Conservation (phyloP, 2,888 invertebrate genomes). For the Allophyes oxyacanthae region DNA sequence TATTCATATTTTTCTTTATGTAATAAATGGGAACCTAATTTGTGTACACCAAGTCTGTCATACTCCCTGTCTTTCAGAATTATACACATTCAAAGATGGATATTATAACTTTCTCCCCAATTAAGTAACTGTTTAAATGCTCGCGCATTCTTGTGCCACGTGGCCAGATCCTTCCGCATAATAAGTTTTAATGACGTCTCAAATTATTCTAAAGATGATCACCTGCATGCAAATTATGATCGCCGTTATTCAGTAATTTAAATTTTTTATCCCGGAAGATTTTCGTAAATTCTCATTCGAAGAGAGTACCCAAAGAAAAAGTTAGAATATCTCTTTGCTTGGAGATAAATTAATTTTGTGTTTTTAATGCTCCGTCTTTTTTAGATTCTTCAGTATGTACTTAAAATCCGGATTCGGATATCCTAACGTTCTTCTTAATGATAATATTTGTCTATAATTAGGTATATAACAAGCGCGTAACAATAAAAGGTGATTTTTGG, state of each 20-base stretch:
- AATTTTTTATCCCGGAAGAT: conserved; percentile 55
- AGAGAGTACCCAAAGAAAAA: conserved; percentile 62
- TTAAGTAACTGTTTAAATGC: conserved; percentile 17
- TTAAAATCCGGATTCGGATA: conserved; percentile 40
- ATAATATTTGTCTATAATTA: conserved; percentile 16
- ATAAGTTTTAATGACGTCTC: conserved; percentile 73
- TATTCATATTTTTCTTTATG: too few relatives aligned
- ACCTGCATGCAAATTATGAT: conserved; percentile 69
- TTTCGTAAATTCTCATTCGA: conserved; percentile 63
- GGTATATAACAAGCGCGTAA: too few relatives aligned
- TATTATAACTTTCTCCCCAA: conserved; percentile 27
- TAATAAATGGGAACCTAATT: too few relatives aligned
- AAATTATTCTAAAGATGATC: conserved; percentile 65
- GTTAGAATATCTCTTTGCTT: conserved; percentile 69
- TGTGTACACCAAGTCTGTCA: too few relatives aligned
- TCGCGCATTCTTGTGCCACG: conserved; percentile 21
- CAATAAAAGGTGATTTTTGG: too few relatives aligned
- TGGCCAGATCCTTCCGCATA: conserved; percentile 46
- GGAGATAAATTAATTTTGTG: conserved; percentile 71
- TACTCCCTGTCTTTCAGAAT: too few relatives aligned
- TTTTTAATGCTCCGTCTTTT: conserved; percentile 54
- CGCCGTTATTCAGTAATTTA: conserved; percentile 58
- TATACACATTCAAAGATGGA: conserved; percentile 4
- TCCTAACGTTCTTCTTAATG: conserved; percentile 24
- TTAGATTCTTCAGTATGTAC: conserved; percentile 36